Base-by-base conservation (phyloP, 2,797 vertebrate genomes). In the Pseudochaenichthys georgianus region DNA sequence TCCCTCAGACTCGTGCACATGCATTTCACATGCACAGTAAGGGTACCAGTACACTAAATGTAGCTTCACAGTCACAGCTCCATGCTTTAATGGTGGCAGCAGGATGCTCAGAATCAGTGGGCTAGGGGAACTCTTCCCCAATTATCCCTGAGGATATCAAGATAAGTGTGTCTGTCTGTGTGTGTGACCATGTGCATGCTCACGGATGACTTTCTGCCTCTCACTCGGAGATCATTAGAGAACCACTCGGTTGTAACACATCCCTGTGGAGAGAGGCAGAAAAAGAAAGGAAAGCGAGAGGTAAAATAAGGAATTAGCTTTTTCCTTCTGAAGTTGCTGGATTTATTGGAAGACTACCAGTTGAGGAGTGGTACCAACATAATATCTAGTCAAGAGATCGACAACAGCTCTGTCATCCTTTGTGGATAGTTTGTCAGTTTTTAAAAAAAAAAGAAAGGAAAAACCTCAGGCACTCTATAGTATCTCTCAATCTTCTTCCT, bases 171-270 rank as follows among this genome's bases (percentile, higher is more conserved):
- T 77, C 21, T 31, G 38, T 65, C 31, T 51, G 48, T 50, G 53
- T 50, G 45, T 41, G 64, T 81, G 77, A 80, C 86, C 61, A 55
- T 84, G 84, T 65, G 70, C 75, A 82, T 85, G 85, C 77, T 74
- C 80, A 78, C 73, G 71, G 69, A 79, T 87, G 89, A 85, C 86
- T 88, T 82, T 90, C 82, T 84, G 80, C 81, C 75, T 89, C 85
- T 90, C 87, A 71, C 78, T 86, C 13, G 34, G 88, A 91, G 87
- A 88, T 90, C 91, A 89, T 93, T 93, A 93, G 81, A 85, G 85
- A 90, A 76, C 69, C 87, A 75, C 78, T 89, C 77, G 87, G 79
- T 70, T 75, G 75, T 67, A 89, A 85, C 81, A 87, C 80, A 87
- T 86, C 80, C 79, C 85, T 9, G 42, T 60, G 63, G 79, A 81